Evolutionary conservation across 2,113 vertebrate genomes (phyloP).

Genomic region (Pavo muticus): DNA sequence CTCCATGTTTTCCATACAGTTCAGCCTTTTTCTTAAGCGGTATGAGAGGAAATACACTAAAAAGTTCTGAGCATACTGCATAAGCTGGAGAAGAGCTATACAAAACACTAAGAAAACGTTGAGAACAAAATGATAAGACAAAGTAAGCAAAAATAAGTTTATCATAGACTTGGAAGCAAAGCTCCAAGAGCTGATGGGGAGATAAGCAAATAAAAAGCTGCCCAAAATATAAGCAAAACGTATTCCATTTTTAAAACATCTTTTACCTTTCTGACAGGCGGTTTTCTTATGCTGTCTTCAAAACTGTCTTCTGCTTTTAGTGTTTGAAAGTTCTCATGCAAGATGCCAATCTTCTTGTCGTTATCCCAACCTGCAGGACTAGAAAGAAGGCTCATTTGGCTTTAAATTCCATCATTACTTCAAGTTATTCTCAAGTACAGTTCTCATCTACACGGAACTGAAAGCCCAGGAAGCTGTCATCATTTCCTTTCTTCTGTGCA

Average conservation of each 20-base stretch:
- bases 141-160: background rate
- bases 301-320: slow-evolving; percentile 93
- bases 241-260: background rate
- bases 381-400: slow-evolving; percentile 37
- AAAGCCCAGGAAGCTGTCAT: background rate
- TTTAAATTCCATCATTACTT: background rate
- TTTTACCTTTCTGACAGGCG: slow-evolving; percentile 95
- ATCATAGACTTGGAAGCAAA: background rate
- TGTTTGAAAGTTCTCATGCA: slow-evolving; percentile 96
- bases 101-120: background rate
- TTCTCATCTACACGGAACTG: background rate
- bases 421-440: background rate
- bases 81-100: background rate
- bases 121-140: background rate
- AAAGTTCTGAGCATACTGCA: background rate
- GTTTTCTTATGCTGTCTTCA: slow-evolving; percentile 95
- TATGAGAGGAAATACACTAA: background rate
- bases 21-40: background rate
- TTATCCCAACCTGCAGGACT: slow-evolving; percentile 99
- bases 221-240: background rate
- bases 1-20: background rate
- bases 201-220: background rate
- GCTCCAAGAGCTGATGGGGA: background rate
- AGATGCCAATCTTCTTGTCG: slow-evolving; percentile 98
- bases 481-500: background rate